Base-by-base conservation (phyloP, 2,888 invertebrate species). In the Spatulosminthurus flaviceps region DNA sequence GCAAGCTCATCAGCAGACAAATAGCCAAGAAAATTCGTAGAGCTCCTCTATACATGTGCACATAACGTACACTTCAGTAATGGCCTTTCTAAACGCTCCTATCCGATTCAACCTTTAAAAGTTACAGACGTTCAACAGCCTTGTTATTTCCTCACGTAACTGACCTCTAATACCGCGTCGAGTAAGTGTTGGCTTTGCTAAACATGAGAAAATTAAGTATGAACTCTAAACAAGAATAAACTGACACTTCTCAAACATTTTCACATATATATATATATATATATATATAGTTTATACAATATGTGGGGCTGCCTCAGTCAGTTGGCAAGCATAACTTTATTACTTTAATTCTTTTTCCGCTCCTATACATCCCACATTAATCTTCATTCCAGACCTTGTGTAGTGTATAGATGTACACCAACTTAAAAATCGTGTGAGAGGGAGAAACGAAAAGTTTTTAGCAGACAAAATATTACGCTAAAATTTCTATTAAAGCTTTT, bases 211-310 rank as follows among this genome's bases (percentile, higher is more conserved):
- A 51, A 51, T 51, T n/a, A 51, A 51, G 51, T 2, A 51, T 51
- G 51, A 51, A 51, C 51, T n/a, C 51, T 51, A 70, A 70, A 34
- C 9, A 29, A 34, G 19, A 66, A 28, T 29, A 70, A 70, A 70
- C 22, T 29, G 28, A 70, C 70, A 70, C 66, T 22, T 28, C 28
- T 19, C 5, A 11, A 28, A 21, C 7, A 11, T 9, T 66, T 21
- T 2, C 7, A 11, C 66, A 26, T 28, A n/a, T n/a, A 22, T 24
- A 7, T 21, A 11, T 16, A 13, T 28, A 28, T 2, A 28, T 64
- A 19, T 19, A 64, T 9, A n/a, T n/a, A n/a, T n/a, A n/a, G n/a
- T n/a, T n/a, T n/a, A n/a, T n/a, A n/a, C n/a, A n/a, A n/a, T n/a
- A n/a, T n/a, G 34, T 34, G 34, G 34, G 9, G 34, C 5, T 4